These are phyloP conservation scores for Grapholita molesta DNA, from an alignment of 1,140 invertebrate species.

Conservation along the genomic window DNA sequence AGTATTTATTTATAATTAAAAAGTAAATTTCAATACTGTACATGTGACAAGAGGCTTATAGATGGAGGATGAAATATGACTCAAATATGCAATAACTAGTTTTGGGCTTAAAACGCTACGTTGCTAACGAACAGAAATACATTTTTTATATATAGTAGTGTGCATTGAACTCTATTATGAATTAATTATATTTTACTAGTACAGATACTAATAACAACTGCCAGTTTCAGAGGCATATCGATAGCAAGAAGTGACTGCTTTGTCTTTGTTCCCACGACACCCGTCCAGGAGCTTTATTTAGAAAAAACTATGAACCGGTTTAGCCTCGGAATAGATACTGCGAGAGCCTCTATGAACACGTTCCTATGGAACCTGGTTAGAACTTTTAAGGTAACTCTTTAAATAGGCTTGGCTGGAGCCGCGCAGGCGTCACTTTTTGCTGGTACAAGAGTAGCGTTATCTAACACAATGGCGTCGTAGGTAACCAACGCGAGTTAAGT, in stretches of 20 bases:
- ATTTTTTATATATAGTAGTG: too few species aligned
- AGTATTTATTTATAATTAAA: too few species aligned
- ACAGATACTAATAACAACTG: neutral
- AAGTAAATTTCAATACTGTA: too few species aligned
- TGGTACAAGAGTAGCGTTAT: neutral
- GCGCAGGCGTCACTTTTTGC: conserved; percentile 1
- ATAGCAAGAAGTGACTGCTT: neutral
- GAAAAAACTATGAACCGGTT: conserved; percentile 66
- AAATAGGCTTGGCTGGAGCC: conserved; percentile 2
- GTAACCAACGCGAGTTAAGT: too few species aligned
- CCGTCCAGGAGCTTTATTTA: conserved; percentile 34
- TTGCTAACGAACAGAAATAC: too few species aligned
- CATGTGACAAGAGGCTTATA: too few species aligned
- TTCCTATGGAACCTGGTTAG: conserved; percentile 28
- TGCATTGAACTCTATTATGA: too few species aligned
- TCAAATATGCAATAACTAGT: too few species aligned
- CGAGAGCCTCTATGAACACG: conserved; percentile 37
- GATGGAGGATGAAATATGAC: too few species aligned
- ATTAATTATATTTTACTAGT: too few species aligned
- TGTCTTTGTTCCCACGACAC: conserved; percentile 48
- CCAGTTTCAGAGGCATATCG: neutral
- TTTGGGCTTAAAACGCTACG: too few species aligned
- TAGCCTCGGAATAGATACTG: conserved; percentile 41
- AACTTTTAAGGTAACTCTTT: conserved; percentile 13
- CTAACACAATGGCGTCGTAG: neutral